Conservation (phyloP, 2,888 invertebrate species). For the Rhingia campestris region DNA sequence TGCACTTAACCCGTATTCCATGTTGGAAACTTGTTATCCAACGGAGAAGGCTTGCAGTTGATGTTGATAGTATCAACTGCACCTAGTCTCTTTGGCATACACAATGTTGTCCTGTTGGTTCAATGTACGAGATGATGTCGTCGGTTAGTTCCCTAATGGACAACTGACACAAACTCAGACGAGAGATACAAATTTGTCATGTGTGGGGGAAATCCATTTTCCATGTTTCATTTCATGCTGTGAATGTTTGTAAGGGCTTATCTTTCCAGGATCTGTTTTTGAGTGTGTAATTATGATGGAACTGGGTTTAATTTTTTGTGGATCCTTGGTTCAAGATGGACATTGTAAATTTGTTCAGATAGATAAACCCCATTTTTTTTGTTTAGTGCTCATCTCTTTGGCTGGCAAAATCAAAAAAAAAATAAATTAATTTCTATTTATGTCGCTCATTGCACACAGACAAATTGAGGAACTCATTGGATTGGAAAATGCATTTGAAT, state of each 20-base stretch:
- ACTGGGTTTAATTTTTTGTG: neutral
- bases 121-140: constrained; percentile 58
- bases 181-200: constrained; percentile 30
- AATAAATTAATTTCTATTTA: too few relatives aligned
- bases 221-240: constrained; percentile 46
- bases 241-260: constrained; percentile 46
- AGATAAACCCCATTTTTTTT: neutral
- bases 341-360: constrained; percentile 12
- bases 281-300: constrained; percentile 47
- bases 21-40: constrained; percentile 66
- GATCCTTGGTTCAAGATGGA: neutral
- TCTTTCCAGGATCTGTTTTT: constrained; percentile 43
- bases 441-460: neutral
- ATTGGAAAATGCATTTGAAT: neutral
- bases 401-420: too few relatives aligned
- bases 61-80: constrained; percentile 40
- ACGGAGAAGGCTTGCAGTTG: constrained; percentile 8
- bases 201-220: constrained; percentile 47
- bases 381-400: neutral
- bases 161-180: constrained; percentile 41
- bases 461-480: neutral
- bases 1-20: constrained; percentile 67
- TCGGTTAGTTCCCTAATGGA: constrained; percentile 47
- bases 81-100: constrained; percentile 16
- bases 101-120: constrained; percentile 14